These are phyloP conservation scores for Podabrus alpinus DNA, from an alignment of 2,888 invertebrate genomes.

Conservation along the genomic window DNA sequence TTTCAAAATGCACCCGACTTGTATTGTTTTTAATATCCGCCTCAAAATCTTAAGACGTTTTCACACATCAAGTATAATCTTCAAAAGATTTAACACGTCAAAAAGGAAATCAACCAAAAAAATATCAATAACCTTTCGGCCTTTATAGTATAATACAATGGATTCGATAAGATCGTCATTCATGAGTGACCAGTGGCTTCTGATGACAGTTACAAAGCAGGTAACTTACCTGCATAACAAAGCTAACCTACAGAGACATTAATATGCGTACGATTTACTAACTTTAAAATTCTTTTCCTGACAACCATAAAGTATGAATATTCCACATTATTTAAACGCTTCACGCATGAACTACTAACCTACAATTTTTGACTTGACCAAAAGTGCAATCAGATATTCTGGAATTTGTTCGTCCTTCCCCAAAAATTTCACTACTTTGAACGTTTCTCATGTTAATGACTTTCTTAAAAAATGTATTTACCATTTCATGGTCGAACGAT, in stretches of 20 bases:
- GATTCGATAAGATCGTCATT: constrained; percentile 3
- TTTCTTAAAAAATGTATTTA: background rate
- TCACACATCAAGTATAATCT: background rate
- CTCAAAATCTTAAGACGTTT: background rate
- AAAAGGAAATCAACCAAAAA: background rate
- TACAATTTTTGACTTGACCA: background rate
- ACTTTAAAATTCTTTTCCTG: background rate
- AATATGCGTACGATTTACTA: background rate
- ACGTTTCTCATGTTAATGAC: background rate
- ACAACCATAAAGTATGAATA: background rate
- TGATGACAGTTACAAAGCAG: background rate
- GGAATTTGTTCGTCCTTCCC: background rate
- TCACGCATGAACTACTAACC: background rate
- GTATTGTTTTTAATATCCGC: background rate
- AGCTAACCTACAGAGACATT: background rate
- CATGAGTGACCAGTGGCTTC: constrained; percentile 1
- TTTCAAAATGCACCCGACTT: background rate
- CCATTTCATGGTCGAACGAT: background rate
- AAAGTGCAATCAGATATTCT: background rate
- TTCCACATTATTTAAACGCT: background rate
- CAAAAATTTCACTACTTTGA: too few relatives aligned
- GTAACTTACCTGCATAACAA: background rate
- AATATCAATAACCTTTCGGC: background rate
- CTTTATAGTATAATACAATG: background rate
- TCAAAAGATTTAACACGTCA: background rate